phyloP scores from a whole-genome alignment of 1,140 invertebrate species.

The Helicoverpa zea region DNA sequence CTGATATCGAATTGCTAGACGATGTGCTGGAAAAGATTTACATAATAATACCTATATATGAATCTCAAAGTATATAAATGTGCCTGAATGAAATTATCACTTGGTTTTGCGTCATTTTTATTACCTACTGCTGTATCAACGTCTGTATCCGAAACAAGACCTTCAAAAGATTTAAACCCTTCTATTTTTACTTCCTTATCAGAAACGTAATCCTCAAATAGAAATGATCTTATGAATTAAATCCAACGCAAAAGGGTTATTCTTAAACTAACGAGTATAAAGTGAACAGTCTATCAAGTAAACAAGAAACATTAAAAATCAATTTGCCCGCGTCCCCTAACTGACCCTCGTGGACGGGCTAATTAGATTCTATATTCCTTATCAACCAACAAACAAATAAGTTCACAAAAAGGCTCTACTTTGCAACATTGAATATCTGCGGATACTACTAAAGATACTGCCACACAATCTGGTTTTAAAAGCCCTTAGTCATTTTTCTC shows the following conservation, averaged over 20 bases:
- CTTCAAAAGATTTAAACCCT: too few relatives aligned
- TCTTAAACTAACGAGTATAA: too few relatives aligned
- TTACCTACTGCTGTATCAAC: not conserved
- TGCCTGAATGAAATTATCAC: conserved; percentile 6
- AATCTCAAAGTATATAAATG: not conserved
- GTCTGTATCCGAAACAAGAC: too few relatives aligned
- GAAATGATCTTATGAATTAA: too few relatives aligned
- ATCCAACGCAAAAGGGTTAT: too few relatives aligned
- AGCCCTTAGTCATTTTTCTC: too few relatives aligned
- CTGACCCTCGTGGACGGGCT: conserved; percentile 5
- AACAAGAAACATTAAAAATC: conserved; percentile 24
- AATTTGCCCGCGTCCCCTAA: not conserved
- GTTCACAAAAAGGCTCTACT: not conserved
- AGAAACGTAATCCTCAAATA: too few relatives aligned
- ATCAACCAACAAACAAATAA: not conserved
- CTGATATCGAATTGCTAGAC: not conserved
- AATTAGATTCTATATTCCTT: conserved; percentile 6
- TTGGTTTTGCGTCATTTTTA: not conserved
- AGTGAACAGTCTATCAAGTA: not conserved
- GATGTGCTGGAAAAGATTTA: not conserved
- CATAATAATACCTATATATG: not conserved
- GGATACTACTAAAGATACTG: not conserved
- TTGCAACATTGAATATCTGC: not conserved
- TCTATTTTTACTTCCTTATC: too few relatives aligned
- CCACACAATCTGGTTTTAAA: too few relatives aligned